These are phyloP conservation scores for Ceratina australensis DNA, from an alignment of 1,140 invertebrate genomes.

Conservation along the genomic window DNA sequence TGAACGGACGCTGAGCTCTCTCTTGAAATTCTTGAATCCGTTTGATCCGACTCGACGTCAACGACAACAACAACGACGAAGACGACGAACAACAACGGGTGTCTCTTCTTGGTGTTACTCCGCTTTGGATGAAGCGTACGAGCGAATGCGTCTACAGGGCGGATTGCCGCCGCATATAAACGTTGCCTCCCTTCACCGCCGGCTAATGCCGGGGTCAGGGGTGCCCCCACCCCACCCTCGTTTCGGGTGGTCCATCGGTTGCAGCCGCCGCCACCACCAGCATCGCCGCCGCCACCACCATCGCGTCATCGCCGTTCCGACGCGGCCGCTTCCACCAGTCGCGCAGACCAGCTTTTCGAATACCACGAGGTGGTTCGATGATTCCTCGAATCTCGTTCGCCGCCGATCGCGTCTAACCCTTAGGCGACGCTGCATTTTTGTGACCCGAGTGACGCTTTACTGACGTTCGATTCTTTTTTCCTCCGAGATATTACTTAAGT, in stretches of 20 bases:
- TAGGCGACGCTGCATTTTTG: too few species aligned
- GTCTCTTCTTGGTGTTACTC: constrained; percentile 55
- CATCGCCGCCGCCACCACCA: constrained; percentile 51
- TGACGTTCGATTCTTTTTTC: too few species aligned
- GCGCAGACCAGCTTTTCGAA: constrained; percentile 37
- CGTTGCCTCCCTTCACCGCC: constrained; percentile 79
- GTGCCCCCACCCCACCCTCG: constrained; percentile 75
- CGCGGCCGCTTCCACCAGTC: constrained; percentile 27
- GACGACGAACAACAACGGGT: constrained; percentile 20
- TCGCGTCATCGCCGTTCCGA: constrained; percentile 30
- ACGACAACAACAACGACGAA: constrained; percentile 6
- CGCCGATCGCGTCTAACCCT: not conserved
- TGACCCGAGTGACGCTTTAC: too few species aligned
- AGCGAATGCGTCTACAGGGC: constrained; percentile 79
- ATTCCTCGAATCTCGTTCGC: not conserved
- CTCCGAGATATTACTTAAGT: too few species aligned
- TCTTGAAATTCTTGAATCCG: too few species aligned
- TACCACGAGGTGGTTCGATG: constrained; percentile 30
- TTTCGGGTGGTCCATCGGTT: constrained; percentile 69
- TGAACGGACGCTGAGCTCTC: too few species aligned
- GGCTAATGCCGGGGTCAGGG: constrained; percentile 75
- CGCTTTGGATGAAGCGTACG: constrained; percentile 78
- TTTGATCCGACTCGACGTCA: constrained; percentile 20
- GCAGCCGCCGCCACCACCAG: constrained; percentile 48
- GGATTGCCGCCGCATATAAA: constrained; percentile 78